Conservation (phyloP, 2,113 vertebrate genomes). For the Saguinus midas region DNA sequence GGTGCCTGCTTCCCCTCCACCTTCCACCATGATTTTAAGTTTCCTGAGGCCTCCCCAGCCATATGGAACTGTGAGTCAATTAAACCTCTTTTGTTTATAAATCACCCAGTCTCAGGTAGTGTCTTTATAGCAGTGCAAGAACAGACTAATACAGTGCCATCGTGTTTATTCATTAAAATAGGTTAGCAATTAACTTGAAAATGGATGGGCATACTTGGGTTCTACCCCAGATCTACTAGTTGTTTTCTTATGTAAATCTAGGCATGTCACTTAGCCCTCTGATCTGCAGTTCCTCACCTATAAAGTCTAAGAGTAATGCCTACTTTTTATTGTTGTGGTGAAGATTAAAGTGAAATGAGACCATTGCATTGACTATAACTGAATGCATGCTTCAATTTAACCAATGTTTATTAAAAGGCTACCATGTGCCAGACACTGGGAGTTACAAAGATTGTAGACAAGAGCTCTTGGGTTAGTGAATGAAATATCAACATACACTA, state of each 20-base stretch:
- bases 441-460: not conserved
- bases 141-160: not conserved
- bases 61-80: too few relatives aligned
- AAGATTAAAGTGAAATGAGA: conserved; percentile 30
- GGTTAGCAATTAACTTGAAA: not conserved
- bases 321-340: not conserved
- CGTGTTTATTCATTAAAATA: not conserved
- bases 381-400: not conserved
- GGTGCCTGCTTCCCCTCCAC: too few relatives aligned
- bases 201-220: not conserved
- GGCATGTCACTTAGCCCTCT: not conserved
- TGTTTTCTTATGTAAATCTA: not conserved
- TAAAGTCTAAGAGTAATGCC: not conserved
- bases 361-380: not conserved
- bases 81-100: too few relatives aligned
- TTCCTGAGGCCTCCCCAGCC: too few relatives aligned
- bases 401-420: not conserved
- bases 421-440: not conserved
- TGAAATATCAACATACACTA: not conserved
- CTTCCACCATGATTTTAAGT: too few relatives aligned
- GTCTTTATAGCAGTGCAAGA: too few relatives aligned
- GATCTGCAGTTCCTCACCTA: not conserved
- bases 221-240: not conserved
- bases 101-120: too few relatives aligned
- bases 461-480: not conserved